phyloP scores from a whole-genome alignment of 2,797 vertebrate genomes.

The Rachycentron canadum region DNA sequence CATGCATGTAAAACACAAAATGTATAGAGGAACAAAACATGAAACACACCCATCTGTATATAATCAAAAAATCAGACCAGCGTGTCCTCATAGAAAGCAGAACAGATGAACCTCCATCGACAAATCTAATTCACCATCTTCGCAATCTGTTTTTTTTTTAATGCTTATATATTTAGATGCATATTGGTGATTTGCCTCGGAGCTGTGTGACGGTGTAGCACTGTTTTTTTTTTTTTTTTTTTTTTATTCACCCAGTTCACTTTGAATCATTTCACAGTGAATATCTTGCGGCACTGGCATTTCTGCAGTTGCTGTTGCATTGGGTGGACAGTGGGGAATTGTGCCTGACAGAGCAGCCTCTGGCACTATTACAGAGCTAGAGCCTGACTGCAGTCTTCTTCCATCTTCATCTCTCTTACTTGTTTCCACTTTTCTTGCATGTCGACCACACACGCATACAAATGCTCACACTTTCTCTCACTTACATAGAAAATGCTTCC shows the following conservation, averaged over 20 bases:
- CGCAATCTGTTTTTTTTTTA: constrained; percentile 11
- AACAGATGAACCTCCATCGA: constrained; percentile 40
- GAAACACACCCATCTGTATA: constrained; percentile 44
- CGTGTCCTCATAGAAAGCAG: constrained; percentile 42
- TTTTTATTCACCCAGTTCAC: constrained; percentile 39
- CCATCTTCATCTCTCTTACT: constrained; percentile 54
- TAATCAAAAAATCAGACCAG: constrained; percentile 55
- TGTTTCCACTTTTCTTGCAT: constrained; percentile 23
- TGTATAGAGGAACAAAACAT: constrained; percentile 32
- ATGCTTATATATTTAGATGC: constrained; percentile 29
- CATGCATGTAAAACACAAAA: constrained; percentile 39
- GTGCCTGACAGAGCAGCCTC: constrained; percentile 75
- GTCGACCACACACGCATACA: constrained; percentile 18
- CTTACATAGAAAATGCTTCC: constrained; percentile 1
- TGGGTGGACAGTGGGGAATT: constrained; percentile 70
- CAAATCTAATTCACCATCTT: constrained; percentile 7
- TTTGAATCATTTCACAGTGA: constrained; percentile 68
- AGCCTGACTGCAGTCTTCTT: constrained; percentile 70
- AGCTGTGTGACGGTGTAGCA: constrained; percentile 41
- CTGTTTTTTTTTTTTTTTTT: no score
- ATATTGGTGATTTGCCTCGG: constrained; percentile 45
- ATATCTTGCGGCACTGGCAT: constrained; percentile 66
- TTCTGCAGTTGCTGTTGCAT: constrained; percentile 63
- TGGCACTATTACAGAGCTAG: constrained; percentile 56
- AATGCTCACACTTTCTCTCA: neutral